Percentiles rank a stretch among this genome's conserved stretches.
Conservation (phyloP, 2,888 invertebrate genomes). For the Chrysomela aeneicollis region DNA sequence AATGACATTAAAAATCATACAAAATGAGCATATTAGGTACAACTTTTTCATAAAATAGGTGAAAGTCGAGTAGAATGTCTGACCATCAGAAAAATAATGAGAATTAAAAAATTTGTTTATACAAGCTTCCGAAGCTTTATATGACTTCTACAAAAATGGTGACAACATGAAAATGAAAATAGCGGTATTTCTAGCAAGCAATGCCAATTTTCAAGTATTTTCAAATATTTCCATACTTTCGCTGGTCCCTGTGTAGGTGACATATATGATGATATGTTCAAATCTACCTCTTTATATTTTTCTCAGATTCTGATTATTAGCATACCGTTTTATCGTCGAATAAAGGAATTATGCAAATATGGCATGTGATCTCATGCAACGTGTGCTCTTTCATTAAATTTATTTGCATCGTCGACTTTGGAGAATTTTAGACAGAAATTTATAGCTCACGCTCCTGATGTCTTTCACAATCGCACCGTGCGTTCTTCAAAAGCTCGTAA, state of each 20-base stretch:
- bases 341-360: constrained; percentile 36
- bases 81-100: background rate
- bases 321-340: constrained; percentile 23
- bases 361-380: constrained; percentile 34
- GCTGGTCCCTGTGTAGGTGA: no score
- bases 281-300: background rate
- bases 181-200: no score
- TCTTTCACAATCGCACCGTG: constrained; percentile 9
- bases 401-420: constrained; percentile 13
- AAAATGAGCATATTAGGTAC: background rate
- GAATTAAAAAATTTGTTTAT: no score
- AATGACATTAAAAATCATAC: constrained; percentile 9
- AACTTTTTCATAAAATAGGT: background rate
- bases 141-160: no score
- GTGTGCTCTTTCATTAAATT: constrained; percentile 30
- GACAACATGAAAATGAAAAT: no score
- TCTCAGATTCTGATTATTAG: constrained; percentile 25
- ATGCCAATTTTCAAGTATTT: no score
- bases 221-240: no score
- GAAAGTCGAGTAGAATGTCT: background rate
- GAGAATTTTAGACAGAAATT: background rate
- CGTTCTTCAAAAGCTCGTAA: constrained; percentile 21
- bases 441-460: constrained; percentile 14
- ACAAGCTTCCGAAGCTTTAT: no score
- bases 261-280: no score